phyloP scores from a whole-genome alignment of 2,113 vertebrate species.

The Sprattus sprattus region DNA sequence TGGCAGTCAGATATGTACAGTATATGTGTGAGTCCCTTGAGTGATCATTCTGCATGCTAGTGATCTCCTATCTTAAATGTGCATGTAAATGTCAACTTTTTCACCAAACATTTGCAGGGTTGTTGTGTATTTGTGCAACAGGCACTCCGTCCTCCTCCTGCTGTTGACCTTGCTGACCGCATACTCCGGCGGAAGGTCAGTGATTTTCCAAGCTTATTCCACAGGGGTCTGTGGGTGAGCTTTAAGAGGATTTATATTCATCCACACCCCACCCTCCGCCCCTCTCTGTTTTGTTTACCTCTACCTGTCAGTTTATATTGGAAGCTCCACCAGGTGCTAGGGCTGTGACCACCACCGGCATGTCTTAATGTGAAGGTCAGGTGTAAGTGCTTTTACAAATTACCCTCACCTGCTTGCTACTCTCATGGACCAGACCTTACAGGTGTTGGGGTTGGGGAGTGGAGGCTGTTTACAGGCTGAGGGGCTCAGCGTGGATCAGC shows the following conservation, averaged over 20 bases:
- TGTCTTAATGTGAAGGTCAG: not conserved
- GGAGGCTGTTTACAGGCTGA: not conserved
- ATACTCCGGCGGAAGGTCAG: not conserved
- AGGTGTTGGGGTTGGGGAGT: not conserved
- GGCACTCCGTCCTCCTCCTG: not conserved
- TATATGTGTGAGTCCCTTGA: not conserved
- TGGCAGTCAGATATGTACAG: not conserved
- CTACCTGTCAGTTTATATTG: not conserved
- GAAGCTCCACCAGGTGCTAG: not conserved
- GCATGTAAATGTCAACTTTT: not conserved
- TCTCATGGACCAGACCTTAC: not conserved
- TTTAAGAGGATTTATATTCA: constrained; percentile 59
- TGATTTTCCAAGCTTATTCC: constrained; percentile 18
- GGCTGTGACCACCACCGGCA: not conserved
- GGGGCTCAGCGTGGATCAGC: constrained; percentile 17
- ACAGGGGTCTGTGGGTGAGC: constrained; percentile 39
- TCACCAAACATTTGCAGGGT: not conserved
- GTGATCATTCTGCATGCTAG: not conserved
- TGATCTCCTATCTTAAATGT: not conserved
- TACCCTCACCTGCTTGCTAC: not conserved
- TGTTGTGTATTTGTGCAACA: not conserved
- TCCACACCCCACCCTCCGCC: not conserved
- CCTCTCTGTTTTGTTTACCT: not conserved
- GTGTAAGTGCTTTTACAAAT: not conserved
- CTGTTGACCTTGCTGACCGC: not conserved